Conservation (phyloP, 2,113 vertebrate genomes). For the Mus pahari region DNA sequence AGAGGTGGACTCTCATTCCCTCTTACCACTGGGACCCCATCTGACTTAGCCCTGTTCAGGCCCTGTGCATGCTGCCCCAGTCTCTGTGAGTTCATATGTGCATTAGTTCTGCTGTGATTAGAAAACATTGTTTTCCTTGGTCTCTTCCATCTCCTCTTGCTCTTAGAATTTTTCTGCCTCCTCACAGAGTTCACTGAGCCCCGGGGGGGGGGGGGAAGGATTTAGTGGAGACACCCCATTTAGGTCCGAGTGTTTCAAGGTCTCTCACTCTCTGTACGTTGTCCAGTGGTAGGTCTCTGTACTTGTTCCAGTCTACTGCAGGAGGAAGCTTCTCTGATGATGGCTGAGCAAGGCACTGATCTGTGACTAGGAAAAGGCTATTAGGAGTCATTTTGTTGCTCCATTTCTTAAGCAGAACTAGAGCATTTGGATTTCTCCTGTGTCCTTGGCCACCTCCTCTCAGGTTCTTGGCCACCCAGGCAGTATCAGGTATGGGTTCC, state of each 20-base stretch:
- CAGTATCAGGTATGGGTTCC: neutral
- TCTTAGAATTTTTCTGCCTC: neutral
- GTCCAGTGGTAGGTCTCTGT: neutral
- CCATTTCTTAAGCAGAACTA: neutral
- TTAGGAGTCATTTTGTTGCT: neutral
- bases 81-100: neutral
- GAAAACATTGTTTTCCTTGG: neutral
- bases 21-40: neutral
- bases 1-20: neutral
- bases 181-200: neutral
- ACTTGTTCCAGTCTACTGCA: neutral
- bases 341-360: neutral
- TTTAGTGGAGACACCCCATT: neutral
- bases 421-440: neutral
- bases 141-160: neutral
- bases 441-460: neutral
- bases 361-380: neutral
- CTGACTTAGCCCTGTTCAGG: neutral
- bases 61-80: neutral
- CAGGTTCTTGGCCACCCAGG: neutral
- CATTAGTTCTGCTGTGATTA: neutral
- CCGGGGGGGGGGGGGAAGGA: neutral
- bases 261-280: neutral
- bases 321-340: neutral
- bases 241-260: neutral